Conservation (phyloP, 2,113 vertebrate genomes). For the Dermatemys mawii region DNA sequence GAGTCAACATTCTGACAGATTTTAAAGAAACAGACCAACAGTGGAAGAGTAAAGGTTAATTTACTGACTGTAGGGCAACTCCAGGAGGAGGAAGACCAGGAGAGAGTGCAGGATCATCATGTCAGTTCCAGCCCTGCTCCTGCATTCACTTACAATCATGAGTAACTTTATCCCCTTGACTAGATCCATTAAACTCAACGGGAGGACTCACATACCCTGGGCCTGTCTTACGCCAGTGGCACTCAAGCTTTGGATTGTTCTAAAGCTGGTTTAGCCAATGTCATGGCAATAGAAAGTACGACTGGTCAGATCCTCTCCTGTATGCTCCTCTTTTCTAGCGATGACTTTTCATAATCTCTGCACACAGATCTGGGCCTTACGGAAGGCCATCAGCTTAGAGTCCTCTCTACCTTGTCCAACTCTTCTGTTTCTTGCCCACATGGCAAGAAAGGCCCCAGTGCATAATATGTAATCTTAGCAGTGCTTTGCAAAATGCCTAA, state of each 20-base stretch:
- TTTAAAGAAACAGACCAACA: accelerated
- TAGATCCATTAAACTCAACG: accelerated
- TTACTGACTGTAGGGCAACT: neutral
- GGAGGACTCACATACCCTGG: accelerated
- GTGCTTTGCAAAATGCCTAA: accelerated
- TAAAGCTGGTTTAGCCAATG: neutral
- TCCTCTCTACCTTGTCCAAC: neutral
- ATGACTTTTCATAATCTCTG: neutral
- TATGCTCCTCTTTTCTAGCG: neutral
- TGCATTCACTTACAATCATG: neutral
- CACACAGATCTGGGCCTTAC: too few relatives aligned
- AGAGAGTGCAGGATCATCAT: accelerated
- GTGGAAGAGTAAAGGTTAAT: accelerated
- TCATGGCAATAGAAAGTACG: neutral
- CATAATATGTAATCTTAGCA: accelerated
- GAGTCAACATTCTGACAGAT: accelerated
- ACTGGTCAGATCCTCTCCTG: neutral
- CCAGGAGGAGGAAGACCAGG: neutral
- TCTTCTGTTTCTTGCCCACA: accelerated
- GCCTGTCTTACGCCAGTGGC: neutral
- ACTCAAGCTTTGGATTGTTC: neutral
- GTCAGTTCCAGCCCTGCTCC: too few relatives aligned
- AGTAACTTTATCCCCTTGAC: neutral
- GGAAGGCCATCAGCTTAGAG: neutral
- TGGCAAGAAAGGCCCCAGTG: accelerated